Evolutionary conservation across 1,140 invertebrate species (phyloP), one percentile per base, ranked within the genome.

Genomic region (Trachymyrmex septentrionalis): DNA sequence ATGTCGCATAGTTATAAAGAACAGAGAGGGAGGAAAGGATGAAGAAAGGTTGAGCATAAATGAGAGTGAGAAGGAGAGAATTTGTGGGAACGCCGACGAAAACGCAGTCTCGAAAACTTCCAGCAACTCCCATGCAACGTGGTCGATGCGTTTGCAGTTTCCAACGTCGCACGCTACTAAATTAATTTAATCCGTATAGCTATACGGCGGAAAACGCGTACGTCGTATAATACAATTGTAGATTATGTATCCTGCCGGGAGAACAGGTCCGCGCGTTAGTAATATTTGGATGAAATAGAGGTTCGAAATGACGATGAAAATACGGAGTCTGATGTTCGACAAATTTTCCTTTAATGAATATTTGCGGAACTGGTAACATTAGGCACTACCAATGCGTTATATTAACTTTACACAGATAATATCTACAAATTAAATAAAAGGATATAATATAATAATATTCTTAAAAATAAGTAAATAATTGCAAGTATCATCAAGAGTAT

Each of bases 1-100:
- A 61, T 85, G 87, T 89, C 86, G 84, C 73, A 19, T 48, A 55
- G 67, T 82, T 75, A 88, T 75, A 84, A 84, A 84, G 69, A 84
- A 84, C 69, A 84, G 38, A 27, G 57, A 57, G 55, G n/a, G 27
- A 50, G 12, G 14, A 38, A 53, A 48, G 12, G 38, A 55, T 27
- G 21, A 21, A 48, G 34, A 38, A 59, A 55, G 34, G 14, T 48
- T 16, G 66, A 27, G 14, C 14, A 5, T 24, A 69, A 69, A 27
- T 12, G 19, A 2, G n/a, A 30, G 12, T 0, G 44, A 30, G 38
- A 53, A 30, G 21, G 21, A 53, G 53, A 73, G 48, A 61, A 53
- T 44, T 34, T 73, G 53, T 30, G 34, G 19, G 38, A 61, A 19
- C 38, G 19, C 34, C 80, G 55, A 84, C 69, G 69, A 84, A 84